Evolutionary conservation across 2,113 vertebrate species (phyloP).

Genomic region (Dicaeum eximium): DNA sequence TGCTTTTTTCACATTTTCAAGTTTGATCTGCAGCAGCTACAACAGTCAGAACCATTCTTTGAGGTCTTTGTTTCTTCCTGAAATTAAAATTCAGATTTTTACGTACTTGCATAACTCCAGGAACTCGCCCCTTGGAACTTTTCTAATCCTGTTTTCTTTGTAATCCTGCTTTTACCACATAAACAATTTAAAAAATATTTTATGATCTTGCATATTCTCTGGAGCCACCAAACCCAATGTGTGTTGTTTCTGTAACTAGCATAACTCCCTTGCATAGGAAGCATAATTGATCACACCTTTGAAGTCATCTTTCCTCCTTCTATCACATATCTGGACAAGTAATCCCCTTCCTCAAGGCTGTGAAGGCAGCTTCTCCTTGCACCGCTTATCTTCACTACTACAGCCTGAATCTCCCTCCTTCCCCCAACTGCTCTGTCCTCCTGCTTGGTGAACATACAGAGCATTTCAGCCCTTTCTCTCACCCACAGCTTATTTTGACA

Average conservation of each 20-base stretch:
- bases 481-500: neutral
- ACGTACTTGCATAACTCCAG: neutral
- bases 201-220: neutral
- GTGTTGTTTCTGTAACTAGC: neutral
- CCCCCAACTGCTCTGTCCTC: neutral
- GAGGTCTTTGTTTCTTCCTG: neutral
- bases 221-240: neutral
- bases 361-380: neutral
- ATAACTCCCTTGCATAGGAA: neutral
- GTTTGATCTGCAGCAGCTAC: neutral
- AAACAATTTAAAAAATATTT: neutral
- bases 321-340: neutral
- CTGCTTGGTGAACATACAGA: neutral
- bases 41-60: neutral
- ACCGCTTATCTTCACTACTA: neutral
- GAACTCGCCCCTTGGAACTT: neutral
- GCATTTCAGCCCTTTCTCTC: neutral
- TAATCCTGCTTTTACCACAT: neutral
- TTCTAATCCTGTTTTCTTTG: neutral
- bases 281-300: neutral
- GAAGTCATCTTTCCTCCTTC: neutral
- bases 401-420: neutral
- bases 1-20: neutral
- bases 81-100: conserved; percentile 10
- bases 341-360: neutral